A percentile compares a stretch with the other conserved stretches of the same genome.
Conservation (phyloP, 2,113 vertebrate genomes). For the Callithrix jacchus region DNA sequence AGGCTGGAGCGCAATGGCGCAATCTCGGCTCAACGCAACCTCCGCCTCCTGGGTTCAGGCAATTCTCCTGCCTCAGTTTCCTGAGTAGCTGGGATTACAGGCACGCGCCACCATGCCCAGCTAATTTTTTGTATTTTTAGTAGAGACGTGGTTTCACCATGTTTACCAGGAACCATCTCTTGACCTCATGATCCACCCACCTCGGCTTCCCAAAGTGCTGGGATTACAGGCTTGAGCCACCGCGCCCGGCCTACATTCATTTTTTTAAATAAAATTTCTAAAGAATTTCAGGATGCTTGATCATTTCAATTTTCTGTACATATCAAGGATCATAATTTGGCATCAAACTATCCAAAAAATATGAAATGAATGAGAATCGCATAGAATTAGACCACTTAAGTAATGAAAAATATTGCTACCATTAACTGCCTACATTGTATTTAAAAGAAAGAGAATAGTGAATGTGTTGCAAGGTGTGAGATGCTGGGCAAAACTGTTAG, state of each 20-base stretch:
- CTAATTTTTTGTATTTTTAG: too few species aligned
- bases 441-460: conserved; percentile 24
- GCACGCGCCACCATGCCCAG: too few species aligned
- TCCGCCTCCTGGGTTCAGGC: too few species aligned
- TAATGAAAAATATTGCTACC: background rate
- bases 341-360: background rate
- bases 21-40: too few species aligned
- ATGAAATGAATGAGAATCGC: background rate
- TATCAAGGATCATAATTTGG: background rate
- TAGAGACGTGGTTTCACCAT: too few species aligned
- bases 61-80: too few species aligned
- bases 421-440: background rate
- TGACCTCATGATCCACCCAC: too few species aligned
- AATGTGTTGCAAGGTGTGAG: background rate
- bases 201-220: too few species aligned
- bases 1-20: too few species aligned
- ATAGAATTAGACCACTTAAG: background rate
- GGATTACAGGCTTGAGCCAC: too few species aligned
- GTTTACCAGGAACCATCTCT: too few species aligned
- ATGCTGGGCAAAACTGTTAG: background rate
- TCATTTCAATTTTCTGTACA: background rate
- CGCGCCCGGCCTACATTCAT: background rate
- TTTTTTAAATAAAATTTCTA: background rate
- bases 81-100: too few species aligned
- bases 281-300: background rate